Evolutionary conservation across 2,797 vertebrate species (phyloP).

Genomic region (Eremophila alpestris): DNA sequence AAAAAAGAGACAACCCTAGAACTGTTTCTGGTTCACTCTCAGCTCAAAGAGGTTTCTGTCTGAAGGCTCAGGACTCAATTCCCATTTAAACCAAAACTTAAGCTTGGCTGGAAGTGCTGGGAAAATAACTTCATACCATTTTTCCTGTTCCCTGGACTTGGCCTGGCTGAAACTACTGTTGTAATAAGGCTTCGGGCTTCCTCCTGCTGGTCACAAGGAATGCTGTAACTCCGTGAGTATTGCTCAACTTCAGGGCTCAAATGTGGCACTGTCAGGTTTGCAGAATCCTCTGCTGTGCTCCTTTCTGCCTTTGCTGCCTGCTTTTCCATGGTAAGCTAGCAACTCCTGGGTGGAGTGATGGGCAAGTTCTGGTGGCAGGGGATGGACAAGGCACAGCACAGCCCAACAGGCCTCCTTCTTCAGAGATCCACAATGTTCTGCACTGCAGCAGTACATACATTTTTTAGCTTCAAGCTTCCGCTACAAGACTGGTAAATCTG

Average conservation of each 20-base stretch:
- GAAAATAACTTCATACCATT: not conserved
- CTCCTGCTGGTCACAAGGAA: not conserved
- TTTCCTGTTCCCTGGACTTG: not conserved
- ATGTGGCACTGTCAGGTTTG: not conserved
- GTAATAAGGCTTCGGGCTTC: not conserved
- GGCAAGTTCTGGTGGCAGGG: not conserved
- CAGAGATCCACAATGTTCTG: not conserved
- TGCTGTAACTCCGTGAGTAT: not conserved
- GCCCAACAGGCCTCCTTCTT: not conserved
- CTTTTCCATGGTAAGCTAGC: not conserved
- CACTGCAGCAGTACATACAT: not conserved
- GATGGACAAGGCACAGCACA: not conserved
- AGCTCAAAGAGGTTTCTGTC: constrained; percentile 28
- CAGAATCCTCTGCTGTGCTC: not conserved
- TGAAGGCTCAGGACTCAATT: constrained; percentile 29
- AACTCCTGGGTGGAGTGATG: not conserved
- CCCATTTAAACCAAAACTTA: constrained; percentile 16
- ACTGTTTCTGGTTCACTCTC: constrained; percentile 47
- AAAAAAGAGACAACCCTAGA: constrained; percentile 61
- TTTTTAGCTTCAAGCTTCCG: not conserved
- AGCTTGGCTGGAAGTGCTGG: not conserved
- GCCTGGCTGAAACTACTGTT: not conserved
- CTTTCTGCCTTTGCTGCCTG: not conserved
- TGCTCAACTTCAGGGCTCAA: not conserved
- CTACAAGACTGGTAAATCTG: not conserved